Evolutionary conservation across 2,888 invertebrate species (phyloP), one percentile per base, ranked within the genome.

Genomic region (Ischnura elegans): DNA sequence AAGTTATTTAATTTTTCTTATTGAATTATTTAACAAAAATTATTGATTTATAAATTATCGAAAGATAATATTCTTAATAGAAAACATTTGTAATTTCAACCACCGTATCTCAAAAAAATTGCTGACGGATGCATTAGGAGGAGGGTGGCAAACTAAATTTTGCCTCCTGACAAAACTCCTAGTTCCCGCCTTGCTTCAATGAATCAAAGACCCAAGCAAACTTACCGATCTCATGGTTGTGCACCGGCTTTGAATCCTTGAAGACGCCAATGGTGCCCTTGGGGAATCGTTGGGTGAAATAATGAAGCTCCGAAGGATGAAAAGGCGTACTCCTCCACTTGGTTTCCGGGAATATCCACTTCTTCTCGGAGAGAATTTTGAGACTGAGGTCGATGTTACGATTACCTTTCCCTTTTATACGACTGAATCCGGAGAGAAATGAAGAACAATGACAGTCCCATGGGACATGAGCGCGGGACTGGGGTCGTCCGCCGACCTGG

Each of bases 221-320:
- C 90, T 90, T 16, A 90, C 90, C 90, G n/a, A 43, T 61, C 66
- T 90, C 61, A 90, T 90, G 13, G 43, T n/a, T 5, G 90, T 2
- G 16, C 25, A 43, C 25, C 1, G 76, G 76, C 10, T 76, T 19
- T 8, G n/a, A 61, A 25, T 25, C 87, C 87, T 51, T 25, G 87
- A 47, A 87, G 51, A 42, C 21, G 13, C 55, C 42, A 21, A n/a
- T 42, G 51, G 19, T 51, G 29, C 6, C 29, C 36, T 42, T 16
- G 19, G 25, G 16, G 13, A 19, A 42, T 16, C 8, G 36, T 61
- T n/a, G 21, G 42, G 25, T 25, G 25, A 21, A 51, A 36, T 36
- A 13, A 0, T 13, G 42, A 42, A 0, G 61, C 10, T 85, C 42
- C 21, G 19, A 19, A 42, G 25, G 25, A 45, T 2, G 13, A 25